phyloP scores from a whole-genome alignment of 2,113 vertebrate species.

The Danionella cerebrum region DNA sequence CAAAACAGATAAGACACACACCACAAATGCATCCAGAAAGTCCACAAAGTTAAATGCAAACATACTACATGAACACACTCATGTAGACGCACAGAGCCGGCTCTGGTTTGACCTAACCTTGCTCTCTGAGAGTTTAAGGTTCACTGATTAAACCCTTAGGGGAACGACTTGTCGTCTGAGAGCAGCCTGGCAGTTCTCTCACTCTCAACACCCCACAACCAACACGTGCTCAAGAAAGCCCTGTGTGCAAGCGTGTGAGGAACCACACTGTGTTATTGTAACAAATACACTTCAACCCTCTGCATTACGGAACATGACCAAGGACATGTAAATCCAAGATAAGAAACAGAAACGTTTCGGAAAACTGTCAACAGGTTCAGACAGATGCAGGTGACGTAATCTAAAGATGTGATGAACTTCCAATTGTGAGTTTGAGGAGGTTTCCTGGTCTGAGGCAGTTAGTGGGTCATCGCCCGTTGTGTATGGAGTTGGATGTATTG shows the following conservation, averaged over 20 bases:
- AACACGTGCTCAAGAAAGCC: slow-evolving; percentile 19
- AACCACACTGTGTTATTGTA: slow-evolving; percentile 16
- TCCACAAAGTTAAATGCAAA: slow-evolving; percentile 12
- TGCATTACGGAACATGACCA: slow-evolving; percentile 9
- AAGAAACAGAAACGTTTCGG: too few relatives aligned
- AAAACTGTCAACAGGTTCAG: too few relatives aligned
- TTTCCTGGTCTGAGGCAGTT: too few relatives aligned
- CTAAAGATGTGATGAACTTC: too few relatives aligned
- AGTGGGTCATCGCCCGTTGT: too few relatives aligned
- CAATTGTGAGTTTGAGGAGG: too few relatives aligned
- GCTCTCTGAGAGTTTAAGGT: slow-evolving; percentile 17
- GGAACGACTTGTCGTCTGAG: not conserved
- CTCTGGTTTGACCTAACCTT: slow-evolving; percentile 15
- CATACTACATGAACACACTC: not conserved
- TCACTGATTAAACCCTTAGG: slow-evolving; percentile 24
- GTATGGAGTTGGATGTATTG: too few relatives aligned
- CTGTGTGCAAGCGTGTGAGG: not conserved
- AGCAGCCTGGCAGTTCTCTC: not conserved
- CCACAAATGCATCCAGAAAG: not conserved
- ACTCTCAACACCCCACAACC: slow-evolving; percentile 7
- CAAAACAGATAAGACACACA: slow-evolving; percentile 2
- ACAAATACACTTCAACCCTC: slow-evolving; percentile 8
- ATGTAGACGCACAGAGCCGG: not conserved
- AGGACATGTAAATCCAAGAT: not conserved
- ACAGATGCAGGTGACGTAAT: too few relatives aligned